Base-by-base conservation (phyloP, 2,113 vertebrate species). In the Terrapene triunguis region DNA sequence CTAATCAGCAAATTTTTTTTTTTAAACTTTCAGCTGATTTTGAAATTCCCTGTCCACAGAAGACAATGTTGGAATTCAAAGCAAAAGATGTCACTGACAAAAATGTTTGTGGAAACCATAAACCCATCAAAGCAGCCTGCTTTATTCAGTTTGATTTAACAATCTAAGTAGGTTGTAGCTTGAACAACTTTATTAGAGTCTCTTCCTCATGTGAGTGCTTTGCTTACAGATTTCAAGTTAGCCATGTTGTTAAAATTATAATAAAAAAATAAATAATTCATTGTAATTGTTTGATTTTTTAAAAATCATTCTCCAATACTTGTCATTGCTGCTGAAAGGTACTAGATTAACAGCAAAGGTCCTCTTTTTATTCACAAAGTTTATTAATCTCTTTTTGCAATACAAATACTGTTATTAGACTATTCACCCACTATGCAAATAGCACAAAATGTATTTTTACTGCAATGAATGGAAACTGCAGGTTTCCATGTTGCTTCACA, bases 21-120 rank as follows among this genome's bases (percentile, higher is more conserved):
- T 90, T 86, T 84, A 35, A 4, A 44, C 85, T 98, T 98, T 87
- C 96, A 98, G 98, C 92, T 98, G 97, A 98, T 94, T 91, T 87
- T 89, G 95, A 94, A 94, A 94, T 51, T 82, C 83, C 54, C 87
- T 89, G 84, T 92, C 82, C 87, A 92, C 69, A 83, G 94, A 97
- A 97, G 95, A 93, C 88, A 90, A 72, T n/a, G 57, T 50, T 93
- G 48, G 85, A 91, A 89, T 92, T 95, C 80, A 91, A 86, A 87
- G 78, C 82, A 91, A 84, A 93, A 85, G 17, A 69, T 86, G 38
- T 88, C 91, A 94, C 90, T 92, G 93, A 82, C 93, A 93, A 44
- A 95, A 92, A 80, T 92, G 27, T 96, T 94, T 51, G 27, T 85
- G 93, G 89, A 96, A 97, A 53, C 88, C 94, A 93, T 94, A 95